phyloP scores from a whole-genome alignment of 2,888 invertebrate genomes.

The Mythimna albipuncta region DNA sequence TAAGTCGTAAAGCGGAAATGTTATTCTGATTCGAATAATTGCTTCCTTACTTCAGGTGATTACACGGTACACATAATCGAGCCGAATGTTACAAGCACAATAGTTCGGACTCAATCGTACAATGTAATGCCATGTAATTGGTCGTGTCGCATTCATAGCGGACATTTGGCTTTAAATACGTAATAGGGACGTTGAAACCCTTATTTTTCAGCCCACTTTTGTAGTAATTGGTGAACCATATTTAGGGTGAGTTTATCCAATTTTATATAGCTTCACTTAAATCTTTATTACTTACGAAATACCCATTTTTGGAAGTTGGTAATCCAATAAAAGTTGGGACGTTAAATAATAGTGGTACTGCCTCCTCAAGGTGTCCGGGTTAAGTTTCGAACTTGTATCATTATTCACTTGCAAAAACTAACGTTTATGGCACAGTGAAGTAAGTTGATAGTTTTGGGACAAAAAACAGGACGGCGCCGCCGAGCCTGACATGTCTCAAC shows the following conservation, averaged over 20 bases:
- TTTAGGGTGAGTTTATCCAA: constrained; percentile 1
- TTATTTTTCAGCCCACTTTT: constrained; percentile 35
- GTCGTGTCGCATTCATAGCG: constrained; percentile 71
- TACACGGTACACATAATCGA: constrained; percentile 74
- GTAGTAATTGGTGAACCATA: not conserved
- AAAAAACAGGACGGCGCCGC: constrained; percentile 72
- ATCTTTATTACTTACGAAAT: not conserved
- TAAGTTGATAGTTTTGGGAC: constrained; percentile 61
- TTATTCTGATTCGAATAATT: constrained; percentile 70
- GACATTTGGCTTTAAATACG: constrained; percentile 62
- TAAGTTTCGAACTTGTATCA: constrained; percentile 41
- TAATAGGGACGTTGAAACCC: constrained; percentile 37
- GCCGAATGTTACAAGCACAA: constrained; percentile 71
- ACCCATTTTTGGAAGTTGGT: not conserved
- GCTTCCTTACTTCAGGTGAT: constrained; percentile 71
- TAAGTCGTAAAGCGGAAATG: constrained; percentile 67
- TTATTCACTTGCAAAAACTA: constrained; percentile 54
- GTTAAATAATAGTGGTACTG: constrained; percentile 15
- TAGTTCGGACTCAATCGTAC: constrained; percentile 71
- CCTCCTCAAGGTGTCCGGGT: constrained; percentile 22
- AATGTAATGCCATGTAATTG: constrained; percentile 80
- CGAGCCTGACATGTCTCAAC: constrained; percentile 69
- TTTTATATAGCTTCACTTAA: not conserved
- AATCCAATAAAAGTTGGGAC: not conserved
- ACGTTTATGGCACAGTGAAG: constrained; percentile 37